phyloP scores from a whole-genome alignment of 1,140 invertebrate species.

The Potamilus streckersoni region DNA sequence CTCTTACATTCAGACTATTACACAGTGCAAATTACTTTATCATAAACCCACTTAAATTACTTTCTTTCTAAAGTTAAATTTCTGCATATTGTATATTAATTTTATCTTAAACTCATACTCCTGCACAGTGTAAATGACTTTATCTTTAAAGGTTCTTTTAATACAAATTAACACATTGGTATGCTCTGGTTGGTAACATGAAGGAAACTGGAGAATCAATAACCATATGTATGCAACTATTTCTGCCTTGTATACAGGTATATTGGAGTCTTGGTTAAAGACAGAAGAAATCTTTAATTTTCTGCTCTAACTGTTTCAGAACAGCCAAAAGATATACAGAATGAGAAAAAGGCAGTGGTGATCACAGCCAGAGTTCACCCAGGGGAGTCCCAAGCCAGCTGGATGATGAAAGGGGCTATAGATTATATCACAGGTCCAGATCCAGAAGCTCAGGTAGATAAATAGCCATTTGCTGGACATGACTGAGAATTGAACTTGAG shows the following conservation, averaged over 20 bases:
- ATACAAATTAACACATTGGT: neutral
- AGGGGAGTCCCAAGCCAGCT: conserved; percentile 66
- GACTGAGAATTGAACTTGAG: no score
- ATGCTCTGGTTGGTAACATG: neutral
- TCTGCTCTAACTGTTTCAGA: conserved; percentile 13
- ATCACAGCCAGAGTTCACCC: conserved; percentile 65
- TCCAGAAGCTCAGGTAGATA: conserved; percentile 37
- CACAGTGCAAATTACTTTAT: no score
- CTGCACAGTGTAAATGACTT: no score
- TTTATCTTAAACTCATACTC: no score
- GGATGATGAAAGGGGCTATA: conserved; percentile 68
- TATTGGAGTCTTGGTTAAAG: no score
- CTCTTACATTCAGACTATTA: no score
- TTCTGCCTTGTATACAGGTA: no score
- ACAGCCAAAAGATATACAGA: conserved; percentile 35
- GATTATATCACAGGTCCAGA: conserved; percentile 59
- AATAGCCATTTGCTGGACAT: no score
- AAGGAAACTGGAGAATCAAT: neutral
- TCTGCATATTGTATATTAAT: no score
- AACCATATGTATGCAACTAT: neutral
- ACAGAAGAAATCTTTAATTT: neutral
- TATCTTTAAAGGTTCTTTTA: neutral
- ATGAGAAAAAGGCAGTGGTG: conserved; percentile 71
- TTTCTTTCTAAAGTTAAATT: no score
- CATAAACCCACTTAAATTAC: no score